Conservation (phyloP, 92 coral and sea anemone species). For the Hydrozoanthus gracilis region DNA sequence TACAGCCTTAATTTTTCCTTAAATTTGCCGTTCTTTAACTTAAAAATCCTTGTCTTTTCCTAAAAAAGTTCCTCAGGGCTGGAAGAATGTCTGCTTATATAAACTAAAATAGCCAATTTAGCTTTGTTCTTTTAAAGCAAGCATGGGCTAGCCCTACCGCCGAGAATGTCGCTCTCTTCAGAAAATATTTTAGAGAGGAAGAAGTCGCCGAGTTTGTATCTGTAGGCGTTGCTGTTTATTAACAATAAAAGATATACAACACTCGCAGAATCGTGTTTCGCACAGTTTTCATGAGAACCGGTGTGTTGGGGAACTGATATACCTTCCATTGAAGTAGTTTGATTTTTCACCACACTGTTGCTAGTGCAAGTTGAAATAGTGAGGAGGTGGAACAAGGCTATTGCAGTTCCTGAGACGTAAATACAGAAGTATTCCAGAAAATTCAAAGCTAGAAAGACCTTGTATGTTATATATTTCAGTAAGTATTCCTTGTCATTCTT, state of each 20-base stretch:
- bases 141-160: conserved; percentile 1
- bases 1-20: too few relatives aligned
- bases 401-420: conserved; percentile 42
- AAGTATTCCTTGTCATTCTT: conserved; percentile 3
- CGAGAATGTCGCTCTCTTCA: conserved; percentile 36
- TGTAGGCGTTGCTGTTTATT: conserved; percentile 46
- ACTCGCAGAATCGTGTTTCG: neutral
- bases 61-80: too few relatives aligned
- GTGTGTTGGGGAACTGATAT: neutral
- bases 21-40: too few relatives aligned
- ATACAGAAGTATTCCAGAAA: conserved; percentile 40
- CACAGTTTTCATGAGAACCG: neutral
- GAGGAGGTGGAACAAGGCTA: conserved; percentile 55
- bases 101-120: too few relatives aligned
- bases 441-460: conserved; percentile 43
- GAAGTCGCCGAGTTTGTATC: conserved; percentile 47
- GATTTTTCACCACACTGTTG: neutral
- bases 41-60: too few relatives aligned
- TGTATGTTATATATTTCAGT: conserved; percentile 35
- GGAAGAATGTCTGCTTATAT: too few relatives aligned
- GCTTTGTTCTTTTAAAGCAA: too few relatives aligned
- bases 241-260: conserved; percentile 29
- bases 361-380: conserved; percentile 41
- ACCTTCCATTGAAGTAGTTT: neutral
- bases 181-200: conserved; percentile 46